Evolutionary conservation across 2,888 invertebrate species (phyloP), one percentile per base, ranked within the genome.

Genomic region (Zygaena filipendulae): DNA sequence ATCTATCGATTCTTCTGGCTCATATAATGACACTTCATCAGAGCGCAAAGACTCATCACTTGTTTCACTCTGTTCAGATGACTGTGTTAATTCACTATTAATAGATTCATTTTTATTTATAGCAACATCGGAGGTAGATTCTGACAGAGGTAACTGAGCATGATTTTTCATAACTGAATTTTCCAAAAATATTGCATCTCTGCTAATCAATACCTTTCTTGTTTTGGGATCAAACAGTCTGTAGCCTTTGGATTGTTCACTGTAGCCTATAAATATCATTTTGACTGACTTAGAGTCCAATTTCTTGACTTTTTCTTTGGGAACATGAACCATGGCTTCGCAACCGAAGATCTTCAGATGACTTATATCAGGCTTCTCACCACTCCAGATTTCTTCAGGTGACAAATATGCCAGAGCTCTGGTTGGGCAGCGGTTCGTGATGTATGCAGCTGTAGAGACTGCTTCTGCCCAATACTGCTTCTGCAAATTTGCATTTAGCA

Each of bases 81-180:
- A 22, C 12, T 25, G 30, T 7, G n/a, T 9, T 22, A 30, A 39
- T 30, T 42, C 36, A 8, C 16, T 18, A 22, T 22, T 22, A 12
- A 21, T 21, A n/a, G 4, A 21, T 21, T 21, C 4, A 21, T 21
- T 21, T 4, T n/a, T n/a, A n/a, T n/a, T n/a, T n/a, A n/a, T n/a
- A n/a, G 10, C 5, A 4, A 33, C 36, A 21, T 37, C 31, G 22
- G 40, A 38, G 3, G 36, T 18, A 13, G 30, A 18, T 6, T 39
- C 8, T 9, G n/a, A 18, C 18, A 31, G 33, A 8, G 39, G 25
- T 25, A 32, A 26, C 13, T 21, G 20, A n/a, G 32, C 35, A 2
- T 16, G 29, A 20, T 40, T 33, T 21, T 37, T 47, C 21, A 27
- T 25, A n/a, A 43, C 34, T 23, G 21, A 5, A 16, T 7, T 13